These are phyloP conservation scores for Drosophila gaucha DNA, from an alignment of 2,888 invertebrate species.

Conservation along the genomic window DNA sequence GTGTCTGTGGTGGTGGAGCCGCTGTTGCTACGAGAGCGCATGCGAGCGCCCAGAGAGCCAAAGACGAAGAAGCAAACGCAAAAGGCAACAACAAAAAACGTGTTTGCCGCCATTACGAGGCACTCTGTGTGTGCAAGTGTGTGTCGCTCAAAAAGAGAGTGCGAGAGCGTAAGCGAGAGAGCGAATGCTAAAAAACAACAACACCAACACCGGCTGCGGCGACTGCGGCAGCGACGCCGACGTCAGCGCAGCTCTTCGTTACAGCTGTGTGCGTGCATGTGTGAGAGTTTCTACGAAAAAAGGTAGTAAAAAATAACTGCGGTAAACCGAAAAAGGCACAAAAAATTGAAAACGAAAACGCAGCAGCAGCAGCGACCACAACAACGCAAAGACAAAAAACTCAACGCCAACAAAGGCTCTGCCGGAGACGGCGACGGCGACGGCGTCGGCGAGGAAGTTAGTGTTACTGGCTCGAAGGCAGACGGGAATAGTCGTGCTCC, in stretches of 20 bases:
- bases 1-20: conserved; percentile 53
- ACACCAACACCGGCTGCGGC: conserved; percentile 60
- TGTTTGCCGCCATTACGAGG: conserved; percentile 75
- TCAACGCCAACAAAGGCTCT: conserved; percentile 59
- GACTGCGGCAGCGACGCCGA: conserved; percentile 52
- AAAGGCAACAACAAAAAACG: conserved; percentile 75
- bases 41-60: conserved; percentile 72
- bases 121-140: conserved; percentile 6
- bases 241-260: conserved; percentile 45
- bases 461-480: background rate
- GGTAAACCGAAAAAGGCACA: conserved; percentile 80
- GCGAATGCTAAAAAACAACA: conserved; percentile 38
- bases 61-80: conserved; percentile 70
- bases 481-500: background rate
- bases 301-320: conserved; percentile 82
- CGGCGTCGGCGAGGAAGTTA: conserved; percentile 30
- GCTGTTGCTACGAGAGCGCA: conserved; percentile 60
- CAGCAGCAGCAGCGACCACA: conserved; percentile 57
- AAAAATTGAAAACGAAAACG: conserved; percentile 79
- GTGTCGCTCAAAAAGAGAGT: conserved; percentile 9
- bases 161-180: conserved; percentile 36
- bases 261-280: conserved; percentile 46
- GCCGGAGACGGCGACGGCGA: conserved; percentile 43
- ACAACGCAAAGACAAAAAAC: conserved; percentile 65
- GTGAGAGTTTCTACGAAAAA: conserved; percentile 70